Evolutionary conservation across 2,113 vertebrate genomes (phyloP), one percentile per base, ranked within the genome.

Genomic region (Chloebia gouldiae): DNA sequence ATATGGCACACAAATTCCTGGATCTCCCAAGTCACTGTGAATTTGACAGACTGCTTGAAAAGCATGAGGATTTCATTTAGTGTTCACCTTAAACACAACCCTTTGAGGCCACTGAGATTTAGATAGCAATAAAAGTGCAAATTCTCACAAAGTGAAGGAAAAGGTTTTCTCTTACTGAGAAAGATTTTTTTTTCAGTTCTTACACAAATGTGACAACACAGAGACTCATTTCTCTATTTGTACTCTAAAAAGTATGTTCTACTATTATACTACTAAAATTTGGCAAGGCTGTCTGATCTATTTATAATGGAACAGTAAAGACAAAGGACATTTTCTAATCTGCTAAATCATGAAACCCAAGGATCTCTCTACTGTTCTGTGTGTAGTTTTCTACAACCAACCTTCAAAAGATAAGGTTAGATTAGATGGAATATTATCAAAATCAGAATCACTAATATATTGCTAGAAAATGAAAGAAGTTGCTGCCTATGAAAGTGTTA

Each of bases 381-480:
- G 37, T 15, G 15, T 53, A 56, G 39, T 78, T 91, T 92, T 85
- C 92, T 86, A 61, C n/a, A 92, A 20, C 28, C 20, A 88, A 11
- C 28, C 31, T 54, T 82, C 39, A 35, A 88, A 90, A 86, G 61
- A 66, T 59, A 81, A 85, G 61, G 76, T 81, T 76, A 90, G 82
- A 88, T 90, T 83, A 95, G 69, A 59, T 45, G 24, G 54, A 76
- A 42, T 79, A 84, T 83, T 68, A 81, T 91, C 95, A 91, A 80
- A 95, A 73, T 31, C 72, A 71, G 53, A 84, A 73, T 95, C 73
- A 93, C 70, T 85, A 91, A 89, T 75, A 28, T 73, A 28, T 94
- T 10, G 21, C 37, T 68, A 88, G 76, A 88, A 97, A 96, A 88
- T 86, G n/a, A 79, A 93, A 83, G 90, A 83, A 81, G 73, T 31